phyloP scores from a whole-genome alignment of 2,888 invertebrate genomes.

The Epinotia ramella region DNA sequence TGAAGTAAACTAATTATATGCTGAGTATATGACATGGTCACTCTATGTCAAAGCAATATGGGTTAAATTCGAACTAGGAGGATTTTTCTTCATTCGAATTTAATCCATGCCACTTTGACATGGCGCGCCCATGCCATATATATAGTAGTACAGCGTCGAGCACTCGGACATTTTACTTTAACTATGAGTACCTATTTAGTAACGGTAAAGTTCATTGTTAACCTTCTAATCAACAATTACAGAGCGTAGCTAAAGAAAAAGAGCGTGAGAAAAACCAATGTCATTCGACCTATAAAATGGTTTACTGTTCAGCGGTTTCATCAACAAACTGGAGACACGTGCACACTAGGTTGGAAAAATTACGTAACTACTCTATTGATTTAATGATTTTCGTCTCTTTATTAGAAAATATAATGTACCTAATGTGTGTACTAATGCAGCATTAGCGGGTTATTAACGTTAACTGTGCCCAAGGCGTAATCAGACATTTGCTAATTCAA shows the following conservation, averaged over 20 bases:
- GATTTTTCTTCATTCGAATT: too few relatives aligned
- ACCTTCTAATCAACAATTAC: slow-evolving; percentile 26
- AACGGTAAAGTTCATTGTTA: slow-evolving; percentile 12
- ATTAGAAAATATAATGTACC: too few relatives aligned
- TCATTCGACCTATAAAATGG: slow-evolving; percentile 31
- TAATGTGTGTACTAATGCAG: not conserved
- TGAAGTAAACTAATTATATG: too few relatives aligned
- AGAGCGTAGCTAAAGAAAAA: slow-evolving; percentile 33
- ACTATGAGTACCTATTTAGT: not conserved
- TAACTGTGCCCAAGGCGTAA: not conserved
- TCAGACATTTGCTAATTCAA: not conserved
- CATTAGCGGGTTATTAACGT: not conserved
- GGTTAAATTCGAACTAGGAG: too few relatives aligned
- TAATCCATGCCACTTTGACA: too few relatives aligned
- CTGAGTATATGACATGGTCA: too few relatives aligned
- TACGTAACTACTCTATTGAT: too few relatives aligned
- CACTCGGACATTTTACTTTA: too few relatives aligned
- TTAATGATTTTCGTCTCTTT: too few relatives aligned
- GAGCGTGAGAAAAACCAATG: slow-evolving; percentile 38
- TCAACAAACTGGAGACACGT: slow-evolving; percentile 19
- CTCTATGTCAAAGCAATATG: too few relatives aligned
- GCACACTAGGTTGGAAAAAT: not conserved
- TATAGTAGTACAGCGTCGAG: too few relatives aligned
- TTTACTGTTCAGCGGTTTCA: slow-evolving; percentile 25
- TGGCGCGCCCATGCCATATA: too few relatives aligned